Percentiles rank a stretch among this genome's conserved stretches.
Conservation (phyloP, 2,888 invertebrate genomes). For the Antheraea yamamai region DNA sequence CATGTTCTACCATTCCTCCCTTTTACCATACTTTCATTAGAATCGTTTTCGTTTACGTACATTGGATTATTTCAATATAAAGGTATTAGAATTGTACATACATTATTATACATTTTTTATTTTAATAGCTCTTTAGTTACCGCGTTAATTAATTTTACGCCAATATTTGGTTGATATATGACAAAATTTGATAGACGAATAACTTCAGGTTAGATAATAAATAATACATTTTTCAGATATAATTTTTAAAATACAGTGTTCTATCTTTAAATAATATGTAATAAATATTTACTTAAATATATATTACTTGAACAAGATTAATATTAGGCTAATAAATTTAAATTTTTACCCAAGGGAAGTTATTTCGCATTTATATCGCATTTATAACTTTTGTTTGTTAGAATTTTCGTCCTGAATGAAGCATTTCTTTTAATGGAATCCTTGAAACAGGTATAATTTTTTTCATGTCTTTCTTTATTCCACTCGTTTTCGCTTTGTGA, state of each 20-base stretch:
- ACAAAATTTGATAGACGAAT: neutral
- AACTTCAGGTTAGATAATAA: neutral
- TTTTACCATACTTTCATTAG: conserved; percentile 13
- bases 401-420: conserved; percentile 15
- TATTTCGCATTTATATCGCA: neutral
- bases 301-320: neutral
- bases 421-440: conserved; percentile 11
- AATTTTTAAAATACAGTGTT: too few relatives aligned
- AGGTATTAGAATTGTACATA: neutral
- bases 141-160: too few relatives aligned
- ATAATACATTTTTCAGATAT: too few relatives aligned
- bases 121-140: too few relatives aligned
- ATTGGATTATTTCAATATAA: neutral
- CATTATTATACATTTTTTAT: neutral
- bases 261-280: too few relatives aligned
- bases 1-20: conserved; percentile 23
- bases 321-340: neutral
- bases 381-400: conserved; percentile 8
- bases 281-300: neutral
- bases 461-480: conserved; percentile 21
- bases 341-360: neutral
- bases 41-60: neutral
- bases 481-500: conserved; percentile 23
- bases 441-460: conserved; percentile 21
- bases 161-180: neutral